Evolutionary conservation across 2,797 vertebrate genomes (phyloP), one percentile per base, ranked within the genome.

Genomic region (Sebastolobus altivelis): DNA sequence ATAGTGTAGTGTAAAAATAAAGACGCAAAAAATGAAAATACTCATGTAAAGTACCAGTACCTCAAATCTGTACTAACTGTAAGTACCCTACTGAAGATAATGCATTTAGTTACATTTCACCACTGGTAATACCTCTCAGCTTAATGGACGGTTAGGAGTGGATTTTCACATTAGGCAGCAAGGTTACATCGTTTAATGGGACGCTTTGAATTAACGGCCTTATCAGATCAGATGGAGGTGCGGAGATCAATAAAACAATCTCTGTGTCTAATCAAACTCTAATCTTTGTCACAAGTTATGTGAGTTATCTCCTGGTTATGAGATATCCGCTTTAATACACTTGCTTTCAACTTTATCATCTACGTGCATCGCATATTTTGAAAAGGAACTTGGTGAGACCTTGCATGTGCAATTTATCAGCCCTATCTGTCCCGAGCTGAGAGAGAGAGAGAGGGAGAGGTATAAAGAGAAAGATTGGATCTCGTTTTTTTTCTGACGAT

Each of bases 191-290:
- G 65, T 80, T 84, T 86, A 87, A 90, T 84, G 71, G 75, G 76
- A 77, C 38, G 46, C 65, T 77, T 73, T 75, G 77, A 88, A 90
- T 87, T 59, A 82, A 86, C 16, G 38, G 72, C 79, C 82, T 89
- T 91, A 91, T 94, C 91, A 62, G 73, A 87, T 77, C 38, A 65
- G 72, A 82, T 70, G 75, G 81, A 82, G 65, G 79, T 55, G 2
- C 18, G 0, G 56, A 76, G 82, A 93, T 94, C 91, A 86, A 90
- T 88, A 79, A 82, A 85, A 87, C 82, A 90, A 92, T 93, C 85
- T 89, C 63, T 14, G 29, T 11, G 69, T 82, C 83, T 70, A 81
- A 89, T 93, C 91, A 87, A 83, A 77, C 76, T 82, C 85, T 73
- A 76, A 88, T 93, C 88, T 85, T 81, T 68, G 65, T 89, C 84